A percentile compares a stretch with the other conserved stretches of the same genome.
phyloP scores from a whole-genome alignment of 2,113 vertebrate species.

The Macquaria ambigua region DNA sequence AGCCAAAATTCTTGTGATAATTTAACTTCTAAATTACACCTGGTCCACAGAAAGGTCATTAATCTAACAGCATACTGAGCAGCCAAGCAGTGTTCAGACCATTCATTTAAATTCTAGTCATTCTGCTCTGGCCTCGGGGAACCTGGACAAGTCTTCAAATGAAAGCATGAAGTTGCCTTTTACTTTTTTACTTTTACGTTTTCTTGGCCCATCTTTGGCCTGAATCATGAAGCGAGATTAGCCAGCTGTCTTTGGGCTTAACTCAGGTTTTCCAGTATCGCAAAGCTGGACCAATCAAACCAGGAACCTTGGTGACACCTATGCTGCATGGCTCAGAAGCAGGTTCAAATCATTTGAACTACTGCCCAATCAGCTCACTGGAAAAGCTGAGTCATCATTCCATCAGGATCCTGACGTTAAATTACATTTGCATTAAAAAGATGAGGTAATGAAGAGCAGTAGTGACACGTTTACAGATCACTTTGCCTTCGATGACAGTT shows the following conservation, averaged over 20 bases:
- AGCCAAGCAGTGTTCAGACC: neutral
- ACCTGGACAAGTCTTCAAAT: constrained; percentile 19
- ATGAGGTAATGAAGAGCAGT: neutral
- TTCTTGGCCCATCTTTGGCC: neutral
- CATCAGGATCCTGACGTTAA: neutral
- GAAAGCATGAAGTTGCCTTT: neutral
- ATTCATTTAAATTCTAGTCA: constrained; percentile 28
- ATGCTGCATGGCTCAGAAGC: neutral
- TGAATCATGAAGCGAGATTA: neutral
- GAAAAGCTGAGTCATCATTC: neutral
- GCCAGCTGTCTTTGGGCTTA: neutral
- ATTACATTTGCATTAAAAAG: neutral
- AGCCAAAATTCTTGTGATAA: neutral
- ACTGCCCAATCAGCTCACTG: neutral
- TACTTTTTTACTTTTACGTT: too few relatives aligned
- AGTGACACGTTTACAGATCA: neutral
- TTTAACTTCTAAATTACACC: constrained; percentile 20
- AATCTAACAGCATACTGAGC: neutral
- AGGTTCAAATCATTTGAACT: neutral
- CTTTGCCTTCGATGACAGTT: neutral
- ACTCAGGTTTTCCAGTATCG: neutral
- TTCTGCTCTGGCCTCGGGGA: neutral
- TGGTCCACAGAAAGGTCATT: constrained; percentile 10
- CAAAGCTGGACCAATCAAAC: neutral
- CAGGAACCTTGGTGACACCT: neutral